Conservation (phyloP, 2,888 invertebrate genomes). For the Hololepta plana region DNA sequence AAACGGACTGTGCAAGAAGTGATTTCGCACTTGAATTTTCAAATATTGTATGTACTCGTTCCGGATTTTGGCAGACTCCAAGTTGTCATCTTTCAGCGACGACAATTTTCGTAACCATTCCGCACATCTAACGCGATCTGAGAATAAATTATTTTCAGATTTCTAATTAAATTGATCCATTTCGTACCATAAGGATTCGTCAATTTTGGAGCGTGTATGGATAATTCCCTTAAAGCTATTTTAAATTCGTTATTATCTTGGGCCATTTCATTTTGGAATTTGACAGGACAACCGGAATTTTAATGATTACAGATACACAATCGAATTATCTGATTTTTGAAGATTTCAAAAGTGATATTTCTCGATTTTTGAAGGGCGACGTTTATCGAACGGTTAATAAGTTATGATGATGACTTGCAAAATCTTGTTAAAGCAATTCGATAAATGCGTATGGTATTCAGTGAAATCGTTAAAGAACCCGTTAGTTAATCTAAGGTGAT, state of each 20-base stretch:
- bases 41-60: constrained; percentile 35
- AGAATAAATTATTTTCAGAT: constrained; percentile 3
- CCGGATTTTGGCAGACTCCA: constrained; percentile 27
- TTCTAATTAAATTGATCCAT: not conserved
- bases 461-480: too few relatives aligned
- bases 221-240: constrained; percentile 23
- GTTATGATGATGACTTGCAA: too few relatives aligned
- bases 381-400: too few relatives aligned
- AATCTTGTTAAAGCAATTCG: too few relatives aligned
- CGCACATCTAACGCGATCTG: constrained; percentile 32
- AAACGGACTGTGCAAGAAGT: constrained; percentile 31
- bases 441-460: too few relatives aligned
- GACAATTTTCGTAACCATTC: constrained; percentile 33
- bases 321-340: too few relatives aligned
- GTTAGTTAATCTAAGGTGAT: too few relatives aligned
- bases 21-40: constrained; percentile 30
- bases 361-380: too few relatives aligned
- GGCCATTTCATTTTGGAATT: too few relatives aligned
- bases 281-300: too few relatives aligned
- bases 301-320: too few relatives aligned
- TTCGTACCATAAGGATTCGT: constrained; percentile 26
- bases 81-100: constrained; percentile 25
- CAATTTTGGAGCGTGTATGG: constrained; percentile 19
- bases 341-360: too few relatives aligned
- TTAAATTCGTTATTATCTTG: constrained; percentile 25